Conservation (phyloP, 2,113 vertebrate genomes). For the Seriola quinqueradiata region DNA sequence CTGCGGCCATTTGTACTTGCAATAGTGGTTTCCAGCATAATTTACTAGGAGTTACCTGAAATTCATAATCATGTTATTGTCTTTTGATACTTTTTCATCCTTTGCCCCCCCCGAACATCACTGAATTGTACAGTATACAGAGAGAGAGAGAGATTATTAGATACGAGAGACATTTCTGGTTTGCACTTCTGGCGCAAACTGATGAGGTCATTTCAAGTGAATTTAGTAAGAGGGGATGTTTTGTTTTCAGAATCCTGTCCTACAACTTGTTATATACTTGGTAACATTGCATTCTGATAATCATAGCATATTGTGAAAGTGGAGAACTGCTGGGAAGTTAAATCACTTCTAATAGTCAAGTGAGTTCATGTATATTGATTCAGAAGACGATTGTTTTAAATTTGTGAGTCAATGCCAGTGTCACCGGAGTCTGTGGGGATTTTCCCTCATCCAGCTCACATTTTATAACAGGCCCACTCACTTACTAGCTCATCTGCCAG, state of each 20-base stretch:
- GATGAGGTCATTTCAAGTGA: neutral
- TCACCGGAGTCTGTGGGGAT: conserved; percentile 19
- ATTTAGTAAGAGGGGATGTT: neutral
- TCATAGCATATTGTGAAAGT: neutral
- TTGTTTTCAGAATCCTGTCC: too few species aligned
- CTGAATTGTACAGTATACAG: too few species aligned
- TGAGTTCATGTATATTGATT: neutral
- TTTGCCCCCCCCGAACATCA: too few species aligned
- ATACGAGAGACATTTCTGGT: too few species aligned
- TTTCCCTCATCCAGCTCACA: conserved; percentile 45
- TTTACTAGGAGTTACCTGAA: too few species aligned
- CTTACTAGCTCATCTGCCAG: conserved; percentile 30
- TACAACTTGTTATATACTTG: too few species aligned
- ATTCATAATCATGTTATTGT: too few species aligned
- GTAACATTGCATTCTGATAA: neutral
- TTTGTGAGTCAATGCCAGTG: conserved; percentile 39
- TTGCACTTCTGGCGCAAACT: too few species aligned
- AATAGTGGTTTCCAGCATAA: neutral
- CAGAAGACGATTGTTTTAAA: conserved; percentile 9
- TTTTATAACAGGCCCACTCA: conserved; percentile 32
- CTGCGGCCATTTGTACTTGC: neutral
- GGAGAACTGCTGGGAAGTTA: neutral
- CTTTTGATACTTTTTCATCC: too few species aligned
- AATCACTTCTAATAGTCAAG: neutral
- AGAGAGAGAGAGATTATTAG: too few species aligned